These are phyloP conservation scores for Neopipo cinnamomea DNA, from an alignment of 2,113 vertebrate genomes.

Conservation along the genomic window DNA sequence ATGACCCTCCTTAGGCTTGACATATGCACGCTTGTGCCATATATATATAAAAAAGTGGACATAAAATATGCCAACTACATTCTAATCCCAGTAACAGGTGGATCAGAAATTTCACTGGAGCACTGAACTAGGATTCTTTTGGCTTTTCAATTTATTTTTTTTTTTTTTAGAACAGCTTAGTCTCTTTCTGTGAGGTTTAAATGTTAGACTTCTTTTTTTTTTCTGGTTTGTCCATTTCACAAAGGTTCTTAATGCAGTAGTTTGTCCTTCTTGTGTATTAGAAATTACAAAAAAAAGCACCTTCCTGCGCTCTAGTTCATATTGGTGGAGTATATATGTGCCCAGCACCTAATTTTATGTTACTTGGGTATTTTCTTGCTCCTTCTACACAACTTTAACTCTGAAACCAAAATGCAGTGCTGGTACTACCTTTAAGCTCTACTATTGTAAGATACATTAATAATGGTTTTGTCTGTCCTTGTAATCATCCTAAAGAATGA, in stretches of 20 bases:
- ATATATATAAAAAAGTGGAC: neutral
- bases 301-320: neutral
- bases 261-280: neutral
- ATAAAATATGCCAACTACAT: neutral
- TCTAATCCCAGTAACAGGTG: neutral
- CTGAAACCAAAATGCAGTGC: neutral
- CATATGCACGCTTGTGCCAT: neutral
- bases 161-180: neutral
- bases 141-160: neutral
- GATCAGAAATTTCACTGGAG: neutral
- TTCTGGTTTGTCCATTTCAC: neutral
- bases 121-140: neutral
- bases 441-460: neutral
- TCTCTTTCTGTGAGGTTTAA: neutral
- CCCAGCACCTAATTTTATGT: neutral
- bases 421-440: neutral
- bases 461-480: neutral
- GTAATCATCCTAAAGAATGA: neutral
- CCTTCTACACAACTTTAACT: neutral
- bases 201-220: neutral
- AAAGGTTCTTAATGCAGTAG: neutral
- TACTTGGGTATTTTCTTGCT: neutral
- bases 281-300: neutral
- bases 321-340: neutral
- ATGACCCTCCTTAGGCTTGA: neutral